Evolutionary conservation across 1,140 invertebrate species (phyloP).

Genomic region (Campodea augens): DNA sequence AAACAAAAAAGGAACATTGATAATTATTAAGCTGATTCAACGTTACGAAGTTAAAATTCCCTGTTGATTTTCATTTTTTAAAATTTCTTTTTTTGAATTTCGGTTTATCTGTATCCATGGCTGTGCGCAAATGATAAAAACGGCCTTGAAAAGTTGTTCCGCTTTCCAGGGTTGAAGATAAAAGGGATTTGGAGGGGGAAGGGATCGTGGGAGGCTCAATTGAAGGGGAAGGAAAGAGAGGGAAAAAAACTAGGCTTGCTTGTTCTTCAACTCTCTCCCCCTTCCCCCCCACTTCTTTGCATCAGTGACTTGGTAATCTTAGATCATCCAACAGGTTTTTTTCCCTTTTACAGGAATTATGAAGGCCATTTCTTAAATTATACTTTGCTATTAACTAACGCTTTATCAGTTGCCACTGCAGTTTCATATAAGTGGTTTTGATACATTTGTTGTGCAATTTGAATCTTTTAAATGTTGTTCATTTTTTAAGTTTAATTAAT

Average conservation of each 20-base stretch:
- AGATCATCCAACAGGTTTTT: neutral
- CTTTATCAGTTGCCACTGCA: too few species aligned
- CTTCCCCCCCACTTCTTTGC: neutral
- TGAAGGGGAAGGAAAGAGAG: neutral
- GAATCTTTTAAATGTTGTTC: neutral
- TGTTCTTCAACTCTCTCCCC: neutral
- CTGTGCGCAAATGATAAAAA: neutral
- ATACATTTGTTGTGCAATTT: neutral
- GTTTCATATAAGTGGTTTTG: too few species aligned
- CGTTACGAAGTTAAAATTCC: too few species aligned
- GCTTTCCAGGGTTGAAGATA: neutral
- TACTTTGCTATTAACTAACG: too few species aligned
- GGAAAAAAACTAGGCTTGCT: neutral
- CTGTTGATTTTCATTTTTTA: too few species aligned
- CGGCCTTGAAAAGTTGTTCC: neutral
- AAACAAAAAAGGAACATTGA: neutral
- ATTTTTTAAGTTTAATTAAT: neutral
- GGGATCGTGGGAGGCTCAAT: too few species aligned
- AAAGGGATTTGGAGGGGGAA: neutral
- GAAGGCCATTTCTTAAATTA: neutral
- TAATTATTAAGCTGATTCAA: too few species aligned
- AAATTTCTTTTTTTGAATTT: too few species aligned
- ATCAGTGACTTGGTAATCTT: neutral
- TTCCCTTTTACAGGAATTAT: neutral
- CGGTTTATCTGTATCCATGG: neutral